Percentiles rank a stretch among this genome's conserved stretches.
phyloP scores from a whole-genome alignment of 2,797 vertebrate species.

The Hozukius guyotensis region DNA sequence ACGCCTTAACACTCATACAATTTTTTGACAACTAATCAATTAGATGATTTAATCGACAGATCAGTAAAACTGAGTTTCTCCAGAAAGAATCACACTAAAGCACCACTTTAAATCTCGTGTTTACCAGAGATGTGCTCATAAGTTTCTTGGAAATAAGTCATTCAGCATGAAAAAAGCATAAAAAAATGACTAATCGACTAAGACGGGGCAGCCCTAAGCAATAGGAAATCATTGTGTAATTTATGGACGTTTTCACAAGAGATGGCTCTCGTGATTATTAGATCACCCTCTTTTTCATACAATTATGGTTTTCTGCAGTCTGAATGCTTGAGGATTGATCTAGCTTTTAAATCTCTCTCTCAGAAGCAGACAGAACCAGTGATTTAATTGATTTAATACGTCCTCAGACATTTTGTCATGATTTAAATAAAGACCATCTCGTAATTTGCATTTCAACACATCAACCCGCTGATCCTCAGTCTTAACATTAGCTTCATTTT shows the following conservation, averaged over 20 bases:
- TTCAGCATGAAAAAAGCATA: no score
- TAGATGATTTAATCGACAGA: neutral
- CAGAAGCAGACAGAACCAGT: constrained; percentile 2
- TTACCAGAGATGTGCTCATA: neutral
- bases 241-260: constrained; percentile 43
- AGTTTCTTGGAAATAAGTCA: no score
- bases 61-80: neutral
- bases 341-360: constrained; percentile 7
- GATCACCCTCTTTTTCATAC: constrained; percentile 6
- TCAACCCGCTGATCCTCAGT: constrained; percentile 63
- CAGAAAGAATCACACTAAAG: neutral
- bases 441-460: constrained; percentile 55
- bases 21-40: neutral
- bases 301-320: neutral
- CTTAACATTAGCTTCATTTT: constrained; percentile 65
- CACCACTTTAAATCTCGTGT: neutral
- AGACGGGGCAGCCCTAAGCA: neutral
- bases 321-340: neutral
- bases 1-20: no score
- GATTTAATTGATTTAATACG: neutral
- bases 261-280: neutral
- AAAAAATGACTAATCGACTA: neutral
- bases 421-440: neutral
- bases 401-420: neutral
- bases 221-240: constrained; percentile 49